phyloP scores from a whole-genome alignment of 2,888 invertebrate species.

The Diloba caeruleocephala region DNA sequence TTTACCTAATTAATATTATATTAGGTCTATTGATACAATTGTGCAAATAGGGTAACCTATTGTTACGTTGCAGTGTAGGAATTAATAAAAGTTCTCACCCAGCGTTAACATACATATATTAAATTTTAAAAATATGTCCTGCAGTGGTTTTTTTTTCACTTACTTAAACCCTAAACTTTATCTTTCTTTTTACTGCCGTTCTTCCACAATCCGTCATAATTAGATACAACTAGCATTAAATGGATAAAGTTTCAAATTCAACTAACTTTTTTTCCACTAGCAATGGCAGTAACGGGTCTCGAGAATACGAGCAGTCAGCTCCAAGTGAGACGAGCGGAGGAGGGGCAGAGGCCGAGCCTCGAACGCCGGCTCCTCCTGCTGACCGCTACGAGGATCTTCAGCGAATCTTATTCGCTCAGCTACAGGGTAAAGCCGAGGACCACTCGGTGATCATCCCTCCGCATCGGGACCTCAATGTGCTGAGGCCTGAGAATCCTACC shows the following conservation, averaged over 20 bases:
- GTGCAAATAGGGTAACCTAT: no score
- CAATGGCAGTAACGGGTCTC: conserved; percentile 80
- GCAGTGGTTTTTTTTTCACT: no score
- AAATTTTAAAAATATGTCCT: no score
- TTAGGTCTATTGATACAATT: no score
- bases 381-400: conserved; percentile 91
- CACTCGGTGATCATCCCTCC: conserved; percentile 85
- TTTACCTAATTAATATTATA: no score
- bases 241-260: not conserved
- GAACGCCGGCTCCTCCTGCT: conserved; percentile 81
- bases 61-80: no score
- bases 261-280: conserved; percentile 56
- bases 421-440: conserved; percentile 86
- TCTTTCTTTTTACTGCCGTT: no score
- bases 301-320: conserved; percentile 83
- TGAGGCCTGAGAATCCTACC: conserved; percentile 91
- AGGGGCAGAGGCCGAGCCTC: conserved; percentile 67
- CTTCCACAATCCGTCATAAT: no score
- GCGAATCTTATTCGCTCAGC: conserved; percentile 84
- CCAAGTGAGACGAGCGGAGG: conserved; percentile 81
- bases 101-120: no score
- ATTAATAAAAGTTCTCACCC: no score
- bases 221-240: no score
- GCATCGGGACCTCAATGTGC: conserved; percentile 86
- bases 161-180: no score